These are phyloP conservation scores for Ariolimax columbianus DNA, from an alignment of 2,888 invertebrate species.

Conservation along the genomic window DNA sequence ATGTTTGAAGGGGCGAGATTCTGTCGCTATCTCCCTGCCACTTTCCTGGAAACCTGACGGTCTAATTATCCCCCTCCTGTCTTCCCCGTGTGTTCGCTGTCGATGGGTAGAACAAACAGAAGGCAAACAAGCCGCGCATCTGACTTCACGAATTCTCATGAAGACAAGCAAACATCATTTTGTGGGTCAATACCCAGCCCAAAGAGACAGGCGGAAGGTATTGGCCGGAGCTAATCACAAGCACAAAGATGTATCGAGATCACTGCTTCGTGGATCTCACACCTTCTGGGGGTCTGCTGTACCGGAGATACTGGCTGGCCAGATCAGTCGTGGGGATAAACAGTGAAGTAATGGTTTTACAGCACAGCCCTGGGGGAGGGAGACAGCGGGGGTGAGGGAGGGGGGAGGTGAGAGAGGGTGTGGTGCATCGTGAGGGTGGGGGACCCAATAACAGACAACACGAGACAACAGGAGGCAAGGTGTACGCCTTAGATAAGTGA, in stretches of 20 bases:
- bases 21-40: neutral
- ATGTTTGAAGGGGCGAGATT: neutral
- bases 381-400: too few species aligned
- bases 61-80: neutral
- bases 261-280: neutral
- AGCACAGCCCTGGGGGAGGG: too few species aligned
- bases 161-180: constrained; percentile 20
- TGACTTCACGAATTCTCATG: constrained; percentile 20
- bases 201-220: neutral
- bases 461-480: too few species aligned
- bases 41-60: neutral
- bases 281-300: neutral
- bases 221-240: constrained; percentile 1
- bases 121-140: constrained; percentile 3
- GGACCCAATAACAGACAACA: too few species aligned
- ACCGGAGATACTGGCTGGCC: too few species aligned
- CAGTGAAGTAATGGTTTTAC: too few species aligned
- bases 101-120: constrained; percentile 5
- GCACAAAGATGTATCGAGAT: neutral
- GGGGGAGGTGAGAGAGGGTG: too few species aligned
- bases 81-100: neutral
- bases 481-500: too few species aligned
- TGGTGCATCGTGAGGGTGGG: too few species aligned
- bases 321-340: too few species aligned
- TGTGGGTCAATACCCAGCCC: neutral